Evolutionary conservation across 2,797 vertebrate genomes (phyloP).

Genomic region (Rhyacichthys aspro): DNA sequence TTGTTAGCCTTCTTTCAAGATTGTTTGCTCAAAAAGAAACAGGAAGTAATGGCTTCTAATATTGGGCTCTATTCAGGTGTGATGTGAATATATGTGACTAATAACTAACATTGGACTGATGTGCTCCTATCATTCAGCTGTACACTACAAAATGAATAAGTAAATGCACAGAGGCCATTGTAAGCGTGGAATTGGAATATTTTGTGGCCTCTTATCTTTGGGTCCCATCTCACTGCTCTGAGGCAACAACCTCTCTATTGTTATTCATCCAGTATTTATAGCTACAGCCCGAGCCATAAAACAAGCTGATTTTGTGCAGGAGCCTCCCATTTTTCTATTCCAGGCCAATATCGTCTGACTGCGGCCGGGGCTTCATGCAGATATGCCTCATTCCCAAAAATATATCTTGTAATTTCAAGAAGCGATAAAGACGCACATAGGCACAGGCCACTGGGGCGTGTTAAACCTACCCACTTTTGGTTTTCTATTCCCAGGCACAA

Average conservation of each 20-base stretch:
- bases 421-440: constrained; percentile 49
- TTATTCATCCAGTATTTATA: constrained; percentile 1
- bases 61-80: no score
- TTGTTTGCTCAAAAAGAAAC: no score
- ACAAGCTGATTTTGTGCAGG: constrained; percentile 1
- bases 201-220: neutral
- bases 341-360: constrained; percentile 7
- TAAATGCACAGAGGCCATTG: no score
- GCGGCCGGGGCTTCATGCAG: constrained; percentile 35
- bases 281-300: neutral
- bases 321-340: constrained; percentile 10
- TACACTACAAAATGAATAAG: no score
- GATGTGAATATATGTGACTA: no score
- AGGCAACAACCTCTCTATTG: neutral
- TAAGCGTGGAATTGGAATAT: no score
- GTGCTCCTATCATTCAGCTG: no score
- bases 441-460: constrained; percentile 37
- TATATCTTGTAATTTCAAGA: constrained; percentile 54
- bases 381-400: constrained; percentile 47
- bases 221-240: neutral
- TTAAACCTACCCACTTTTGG: constrained; percentile 40
- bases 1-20: no score
- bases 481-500: constrained; percentile 62
- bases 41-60: no score
- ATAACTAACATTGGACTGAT: no score